A percentile compares a stretch with the other conserved stretches of the same genome.
These are phyloP conservation scores for Sylvicola cinctus DNA, from an alignment of 2,888 invertebrate species.

Conservation along the genomic window DNA sequence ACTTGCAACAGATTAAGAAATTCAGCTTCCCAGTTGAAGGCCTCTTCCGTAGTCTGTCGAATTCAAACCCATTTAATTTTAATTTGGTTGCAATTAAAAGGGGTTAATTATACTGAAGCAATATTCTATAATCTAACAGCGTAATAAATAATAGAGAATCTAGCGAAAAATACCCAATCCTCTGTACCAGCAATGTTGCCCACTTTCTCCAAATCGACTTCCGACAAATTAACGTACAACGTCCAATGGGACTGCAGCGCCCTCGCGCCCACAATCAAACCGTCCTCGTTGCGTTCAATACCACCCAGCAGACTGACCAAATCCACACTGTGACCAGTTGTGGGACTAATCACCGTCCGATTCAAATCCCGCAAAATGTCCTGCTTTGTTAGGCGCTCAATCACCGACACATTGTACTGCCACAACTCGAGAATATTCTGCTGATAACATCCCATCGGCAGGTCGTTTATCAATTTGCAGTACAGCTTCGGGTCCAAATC, in stretches of 20 bases:
- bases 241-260: constrained; percentile 42
- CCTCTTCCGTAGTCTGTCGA: constrained; percentile 28
- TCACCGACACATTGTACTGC: constrained; percentile 33
- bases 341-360: constrained; percentile 34
- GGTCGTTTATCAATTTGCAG: constrained; percentile 38
- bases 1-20: constrained; percentile 28
- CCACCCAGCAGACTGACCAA: constrained; percentile 41
- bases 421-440: constrained; percentile 49
- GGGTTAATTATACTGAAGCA: background rate
- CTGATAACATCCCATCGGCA: constrained; percentile 38
- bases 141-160: background rate
- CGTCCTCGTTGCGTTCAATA: constrained; percentile 31
- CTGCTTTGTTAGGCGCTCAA: constrained; percentile 32
- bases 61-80: no score
- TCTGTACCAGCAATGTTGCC: constrained; percentile 55
- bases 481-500: constrained; percentile 35
- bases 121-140: no score
- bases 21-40: constrained; percentile 37
- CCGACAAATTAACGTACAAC: constrained; percentile 43
- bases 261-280: constrained; percentile 39
- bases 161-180: constrained; percentile 36
- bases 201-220: constrained; percentile 38
- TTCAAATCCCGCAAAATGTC: constrained; percentile 42
- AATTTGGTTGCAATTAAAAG: constrained; percentile 2
- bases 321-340: constrained; percentile 41